Percentiles rank a stretch among this genome's conserved stretches.
Evolutionary conservation across 2,797 vertebrate genomes (phyloP).

Genomic region (Hafferia zeledoni): DNA sequence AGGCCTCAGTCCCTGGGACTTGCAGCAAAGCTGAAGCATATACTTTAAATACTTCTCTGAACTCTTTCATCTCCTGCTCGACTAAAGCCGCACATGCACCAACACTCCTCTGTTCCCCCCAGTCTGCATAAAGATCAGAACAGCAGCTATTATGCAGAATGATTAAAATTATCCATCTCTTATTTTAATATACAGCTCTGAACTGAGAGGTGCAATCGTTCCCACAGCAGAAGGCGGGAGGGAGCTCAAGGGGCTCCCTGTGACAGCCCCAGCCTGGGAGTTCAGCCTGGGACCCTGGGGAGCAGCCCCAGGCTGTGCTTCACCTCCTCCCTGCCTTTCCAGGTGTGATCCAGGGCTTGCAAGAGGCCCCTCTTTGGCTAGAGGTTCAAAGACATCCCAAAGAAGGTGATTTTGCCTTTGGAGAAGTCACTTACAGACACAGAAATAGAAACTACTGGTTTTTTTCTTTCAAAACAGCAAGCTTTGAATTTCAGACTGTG

Average conservation of each 20-base stretch:
- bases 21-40: neutral
- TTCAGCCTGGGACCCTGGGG: neutral
- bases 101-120: neutral
- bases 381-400: neutral
- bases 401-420: neutral
- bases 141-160: neutral
- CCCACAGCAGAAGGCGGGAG: neutral
- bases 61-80: neutral
- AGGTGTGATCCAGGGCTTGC: neutral
- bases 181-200: neutral
- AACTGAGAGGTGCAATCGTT: neutral
- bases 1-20: neutral
- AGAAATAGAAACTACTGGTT: neutral
- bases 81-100: fast-evolving
- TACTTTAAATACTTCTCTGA: neutral
- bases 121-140: neutral
- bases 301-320: fast-evolving
- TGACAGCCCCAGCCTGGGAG: neutral
- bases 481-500: neutral
- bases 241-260: neutral
- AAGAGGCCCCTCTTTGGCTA: neutral
- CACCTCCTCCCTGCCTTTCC: neutral
- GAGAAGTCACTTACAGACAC: neutral
- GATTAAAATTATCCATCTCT: neutral
- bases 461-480: neutral